Evolutionary conservation across 2,888 invertebrate genomes (phyloP).

Genomic region (Julus scandinavius): DNA sequence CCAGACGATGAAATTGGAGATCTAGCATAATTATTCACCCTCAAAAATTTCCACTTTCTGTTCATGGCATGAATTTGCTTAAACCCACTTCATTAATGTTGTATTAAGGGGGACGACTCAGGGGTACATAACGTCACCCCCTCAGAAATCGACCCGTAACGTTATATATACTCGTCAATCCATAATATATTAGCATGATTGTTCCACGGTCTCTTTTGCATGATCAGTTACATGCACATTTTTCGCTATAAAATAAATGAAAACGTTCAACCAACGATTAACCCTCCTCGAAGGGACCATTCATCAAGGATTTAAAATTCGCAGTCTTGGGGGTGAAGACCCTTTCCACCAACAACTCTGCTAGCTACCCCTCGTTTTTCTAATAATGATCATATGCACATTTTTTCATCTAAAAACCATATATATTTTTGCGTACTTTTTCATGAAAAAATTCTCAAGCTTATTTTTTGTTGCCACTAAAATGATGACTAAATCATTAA

Average conservation of each 20-base stretch:
- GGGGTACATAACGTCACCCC: background rate
- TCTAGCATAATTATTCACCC: slow-evolving; percentile 21
- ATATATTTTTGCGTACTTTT: background rate
- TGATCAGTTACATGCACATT: slow-evolving; percentile 27
- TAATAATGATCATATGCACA: background rate
- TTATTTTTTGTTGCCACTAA: background rate
- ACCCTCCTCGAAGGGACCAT: background rate
- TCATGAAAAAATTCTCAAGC: background rate
- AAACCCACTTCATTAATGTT: slow-evolving; percentile 27
- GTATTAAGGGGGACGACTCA: background rate
- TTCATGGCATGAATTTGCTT: slow-evolving; percentile 6
- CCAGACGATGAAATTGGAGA: slow-evolving; percentile 11
- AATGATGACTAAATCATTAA: no score
- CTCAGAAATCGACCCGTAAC: background rate
- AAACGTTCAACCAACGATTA: slow-evolving; percentile 27
- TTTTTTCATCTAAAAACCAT: background rate
- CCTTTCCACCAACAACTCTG: background rate
- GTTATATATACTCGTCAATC: slow-evolving; percentile 3
- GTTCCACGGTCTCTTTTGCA: slow-evolving; percentile 27
- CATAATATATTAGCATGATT: slow-evolving; percentile 6
- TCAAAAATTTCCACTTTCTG: slow-evolving; percentile 2
- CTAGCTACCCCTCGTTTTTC: background rate
- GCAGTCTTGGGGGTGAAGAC: background rate
- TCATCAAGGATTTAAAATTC: slow-evolving; percentile 4
- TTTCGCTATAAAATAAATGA: slow-evolving; percentile 4